A percentile compares a stretch with the other conserved stretches of the same genome.
phyloP scores from a whole-genome alignment of 2,888 invertebrate genomes.

The Drosophila melanosoma region DNA sequence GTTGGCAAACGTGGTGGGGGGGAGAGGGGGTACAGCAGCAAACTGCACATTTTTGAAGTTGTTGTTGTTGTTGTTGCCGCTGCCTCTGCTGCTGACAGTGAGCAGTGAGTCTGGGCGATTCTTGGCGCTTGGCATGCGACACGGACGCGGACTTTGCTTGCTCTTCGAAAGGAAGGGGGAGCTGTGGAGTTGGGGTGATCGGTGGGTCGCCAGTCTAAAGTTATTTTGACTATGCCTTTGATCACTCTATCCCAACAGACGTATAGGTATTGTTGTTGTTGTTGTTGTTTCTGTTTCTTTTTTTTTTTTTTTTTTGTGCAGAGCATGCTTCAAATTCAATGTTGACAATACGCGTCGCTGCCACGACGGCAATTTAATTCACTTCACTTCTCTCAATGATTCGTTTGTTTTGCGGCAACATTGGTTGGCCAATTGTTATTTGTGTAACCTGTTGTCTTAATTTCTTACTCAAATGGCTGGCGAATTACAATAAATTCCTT shows the following conservation, averaged over 20 bases:
- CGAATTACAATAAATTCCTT: conserved; percentile 75
- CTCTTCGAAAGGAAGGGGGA: background rate
- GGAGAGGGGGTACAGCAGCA: conserved; percentile 19
- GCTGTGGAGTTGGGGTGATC: background rate
- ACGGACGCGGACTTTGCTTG: conserved; percentile 42
- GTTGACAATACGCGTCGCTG: conserved; percentile 18
- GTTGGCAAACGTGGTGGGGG: background rate
- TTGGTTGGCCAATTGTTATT: conserved; percentile 29
- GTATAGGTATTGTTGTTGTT: conserved; percentile 9
- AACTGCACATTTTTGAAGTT: conserved; percentile 56
- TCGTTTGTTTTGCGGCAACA: conserved; percentile 18
- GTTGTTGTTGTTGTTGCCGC: conserved; percentile 22
- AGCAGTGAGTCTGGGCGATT: conserved; percentile 26
- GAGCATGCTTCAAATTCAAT: conserved; percentile 7
- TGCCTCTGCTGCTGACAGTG: conserved; percentile 29
- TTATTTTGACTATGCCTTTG: conserved; percentile 43
- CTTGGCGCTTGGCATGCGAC: conserved; percentile 72
- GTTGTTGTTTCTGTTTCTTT: background rate
- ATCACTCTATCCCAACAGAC: conserved; percentile 22
- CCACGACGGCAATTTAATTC: conserved; percentile 31
- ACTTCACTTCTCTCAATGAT: conserved; percentile 21
- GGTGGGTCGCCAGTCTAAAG: conserved; percentile 22
- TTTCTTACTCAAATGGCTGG: conserved; percentile 65
- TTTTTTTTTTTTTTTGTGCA: background rate
- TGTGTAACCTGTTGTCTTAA: conserved; percentile 54